Base-by-base conservation (phyloP, 2,888 invertebrate genomes). In the Drosophila suboccidentalis region DNA sequence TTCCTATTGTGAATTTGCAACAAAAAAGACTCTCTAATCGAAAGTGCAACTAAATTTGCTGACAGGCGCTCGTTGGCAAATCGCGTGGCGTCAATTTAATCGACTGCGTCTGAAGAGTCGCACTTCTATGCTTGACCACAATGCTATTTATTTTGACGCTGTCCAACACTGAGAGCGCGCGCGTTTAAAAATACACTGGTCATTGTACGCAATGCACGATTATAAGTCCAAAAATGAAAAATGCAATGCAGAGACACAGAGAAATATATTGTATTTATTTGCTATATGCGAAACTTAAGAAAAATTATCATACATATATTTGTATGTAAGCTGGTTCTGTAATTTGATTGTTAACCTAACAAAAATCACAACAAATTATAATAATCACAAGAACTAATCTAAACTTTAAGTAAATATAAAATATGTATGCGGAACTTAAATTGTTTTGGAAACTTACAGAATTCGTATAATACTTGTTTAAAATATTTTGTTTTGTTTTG, bases 361-460 rank as follows among this genome's bases (percentile, higher is more conserved):
- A 59, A 59, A 88, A 88, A 87, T 87, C 90, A 89, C 84, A 86
- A 72, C 81, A 75, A 84, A 86, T 78, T 71, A 79, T 72, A 87
- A 82, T 89, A 83, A 89, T 50, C 19, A 4, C 41, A 74, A 50
- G 36, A 57, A 59, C 26, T 54, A 47, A 55, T 61, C 32, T 62
- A 76, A 64, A 46, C 44, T 41, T 54, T 59, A 80, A 77, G 65
- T 58, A 55, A 57, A 80, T 75, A 75, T 34, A 34, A 4, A 39
- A 36, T 19, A 34, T 44, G n/a, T 36, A 53, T 72, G 46, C 15
- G 26, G 36, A 82, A 87, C 73, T 49, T 41, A 67, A 57, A 51
- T 15, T 38, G 39, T 64, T 62, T 44, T 65, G 26, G 19, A 67
- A 71, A 64, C 62, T 75, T 70, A 71, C 11, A 47, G 51, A 77